Percentiles rank a stretch among this genome's conserved stretches.
phyloP scores from a whole-genome alignment of 2,888 invertebrate species.

The Folsomia manolachei region DNA sequence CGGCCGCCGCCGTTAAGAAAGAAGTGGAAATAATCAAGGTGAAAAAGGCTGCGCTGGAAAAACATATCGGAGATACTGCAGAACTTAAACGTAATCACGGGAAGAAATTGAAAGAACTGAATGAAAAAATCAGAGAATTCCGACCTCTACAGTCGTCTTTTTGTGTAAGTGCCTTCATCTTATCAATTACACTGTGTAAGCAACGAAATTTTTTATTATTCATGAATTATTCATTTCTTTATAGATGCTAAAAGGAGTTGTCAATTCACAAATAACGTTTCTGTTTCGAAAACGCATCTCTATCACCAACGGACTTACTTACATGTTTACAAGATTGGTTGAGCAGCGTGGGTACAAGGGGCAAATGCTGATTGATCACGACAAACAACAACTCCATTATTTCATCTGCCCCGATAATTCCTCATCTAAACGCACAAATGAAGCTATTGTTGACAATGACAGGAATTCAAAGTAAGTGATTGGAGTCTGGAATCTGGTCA shows the following conservation, averaged over 20 bases:
- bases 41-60: constrained; percentile 24
- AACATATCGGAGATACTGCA: constrained; percentile 22
- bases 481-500: background rate
- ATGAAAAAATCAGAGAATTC: constrained; percentile 9
- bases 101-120: constrained; percentile 1
- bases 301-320: background rate
- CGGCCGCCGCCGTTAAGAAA: constrained; percentile 13
- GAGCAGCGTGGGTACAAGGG: constrained; percentile 38
- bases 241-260: constrained; percentile 1
- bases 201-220: background rate
- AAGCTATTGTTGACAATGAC: constrained; percentile 25
- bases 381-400: constrained; percentile 32
- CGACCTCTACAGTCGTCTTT: constrained; percentile 6
- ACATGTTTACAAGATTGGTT: constrained; percentile 21
- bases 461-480: background rate
- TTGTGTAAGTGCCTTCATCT: constrained; percentile 17
- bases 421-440: constrained; percentile 20
- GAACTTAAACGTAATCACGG: constrained; percentile 10
- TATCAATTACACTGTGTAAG: background rate
- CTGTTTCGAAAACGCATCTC: background rate
- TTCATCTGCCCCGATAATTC: constrained; percentile 40
- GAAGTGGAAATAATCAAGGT: constrained; percentile 27
- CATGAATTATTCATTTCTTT: background rate
- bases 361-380: constrained; percentile 29
- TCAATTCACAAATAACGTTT: background rate